phyloP scores from a whole-genome alignment of 2,888 invertebrate species.

The Drosophila maculinotata region DNA sequence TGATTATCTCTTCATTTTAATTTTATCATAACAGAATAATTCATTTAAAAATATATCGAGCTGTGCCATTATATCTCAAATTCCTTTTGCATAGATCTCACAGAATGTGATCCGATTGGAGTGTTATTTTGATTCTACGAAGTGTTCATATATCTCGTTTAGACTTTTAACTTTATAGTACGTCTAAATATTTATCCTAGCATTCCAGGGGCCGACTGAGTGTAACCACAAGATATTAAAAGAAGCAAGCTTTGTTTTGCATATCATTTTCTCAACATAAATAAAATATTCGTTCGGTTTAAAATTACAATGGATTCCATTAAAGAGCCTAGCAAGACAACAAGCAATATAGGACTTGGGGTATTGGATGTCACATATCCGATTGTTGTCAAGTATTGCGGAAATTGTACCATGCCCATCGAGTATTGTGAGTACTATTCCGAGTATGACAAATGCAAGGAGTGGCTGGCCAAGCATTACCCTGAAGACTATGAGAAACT shows the following conservation, averaged over 20 bases:
- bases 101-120: too few relatives aligned
- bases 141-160: too few relatives aligned
- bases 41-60: too few relatives aligned
- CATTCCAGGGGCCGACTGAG: too few relatives aligned
- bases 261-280: conserved; percentile 5
- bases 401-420: conserved; percentile 48
- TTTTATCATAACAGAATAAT: too few relatives aligned
- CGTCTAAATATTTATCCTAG: too few relatives aligned
- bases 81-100: too few relatives aligned
- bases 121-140: too few relatives aligned
- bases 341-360: not conserved
- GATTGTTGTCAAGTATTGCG: conserved; percentile 47
- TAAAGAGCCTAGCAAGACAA: not conserved
- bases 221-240: not conserved
- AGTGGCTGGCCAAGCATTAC: conserved; percentile 42
- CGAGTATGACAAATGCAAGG: conserved; percentile 54
- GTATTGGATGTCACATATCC: conserved; percentile 32
- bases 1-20: too few relatives aligned
- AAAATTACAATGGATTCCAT: conserved; percentile 31
- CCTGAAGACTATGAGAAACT: conserved; percentile 46
- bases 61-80: too few relatives aligned
- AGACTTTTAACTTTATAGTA: too few relatives aligned
- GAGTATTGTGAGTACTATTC: conserved; percentile 50
- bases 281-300: conserved; percentile 12
- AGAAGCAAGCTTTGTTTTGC: conserved; percentile 23